A percentile compares a stretch with the other conserved stretches of the same genome.
phyloP scores from a whole-genome alignment of 2,888 invertebrate genomes.

The Protonemura montana region DNA sequence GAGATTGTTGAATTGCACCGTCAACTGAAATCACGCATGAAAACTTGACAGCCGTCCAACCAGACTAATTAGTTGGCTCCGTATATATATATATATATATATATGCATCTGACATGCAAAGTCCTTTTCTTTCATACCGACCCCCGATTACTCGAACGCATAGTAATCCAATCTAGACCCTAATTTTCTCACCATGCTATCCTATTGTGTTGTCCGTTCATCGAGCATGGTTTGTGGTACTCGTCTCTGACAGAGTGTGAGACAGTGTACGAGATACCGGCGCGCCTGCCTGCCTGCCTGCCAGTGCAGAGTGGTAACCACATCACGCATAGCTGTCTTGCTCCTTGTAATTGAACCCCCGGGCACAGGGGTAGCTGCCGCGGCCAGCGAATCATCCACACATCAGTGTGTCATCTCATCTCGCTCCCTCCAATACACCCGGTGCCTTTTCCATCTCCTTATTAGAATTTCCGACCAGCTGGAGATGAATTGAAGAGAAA shows the following conservation, averaged over 20 bases:
- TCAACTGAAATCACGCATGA: neutral
- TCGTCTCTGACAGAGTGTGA: slow-evolving; percentile 37
- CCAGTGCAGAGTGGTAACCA: slow-evolving; percentile 16
- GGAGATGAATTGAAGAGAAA: slow-evolving; percentile 62
- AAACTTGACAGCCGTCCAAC: slow-evolving; percentile 38
- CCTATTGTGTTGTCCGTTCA: slow-evolving; percentile 31
- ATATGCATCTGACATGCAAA: slow-evolving; percentile 36
- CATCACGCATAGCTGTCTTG: slow-evolving; percentile 20
- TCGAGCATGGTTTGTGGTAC: neutral
- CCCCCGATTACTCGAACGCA: slow-evolving; percentile 24
- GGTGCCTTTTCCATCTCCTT: slow-evolving; percentile 56
- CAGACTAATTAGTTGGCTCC: slow-evolving; percentile 39
- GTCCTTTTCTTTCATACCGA: slow-evolving; percentile 30
- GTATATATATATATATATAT: too few species aligned
- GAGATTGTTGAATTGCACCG: neutral
- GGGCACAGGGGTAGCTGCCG: neutral
- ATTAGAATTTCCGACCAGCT: slow-evolving; percentile 64
- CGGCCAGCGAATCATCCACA: neutral
- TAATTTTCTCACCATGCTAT: slow-evolving; percentile 42
- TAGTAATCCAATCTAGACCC: slow-evolving; percentile 42
- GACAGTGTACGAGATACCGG: slow-evolving; percentile 19
- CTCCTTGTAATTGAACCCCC: slow-evolving; percentile 34
- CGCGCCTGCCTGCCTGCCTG: neutral
- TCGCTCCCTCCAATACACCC: slow-evolving; percentile 23
- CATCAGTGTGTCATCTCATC: slow-evolving; percentile 32